Evolutionary conservation across 2,888 invertebrate genomes (phyloP).

Genomic region (Arge pagana): DNA sequence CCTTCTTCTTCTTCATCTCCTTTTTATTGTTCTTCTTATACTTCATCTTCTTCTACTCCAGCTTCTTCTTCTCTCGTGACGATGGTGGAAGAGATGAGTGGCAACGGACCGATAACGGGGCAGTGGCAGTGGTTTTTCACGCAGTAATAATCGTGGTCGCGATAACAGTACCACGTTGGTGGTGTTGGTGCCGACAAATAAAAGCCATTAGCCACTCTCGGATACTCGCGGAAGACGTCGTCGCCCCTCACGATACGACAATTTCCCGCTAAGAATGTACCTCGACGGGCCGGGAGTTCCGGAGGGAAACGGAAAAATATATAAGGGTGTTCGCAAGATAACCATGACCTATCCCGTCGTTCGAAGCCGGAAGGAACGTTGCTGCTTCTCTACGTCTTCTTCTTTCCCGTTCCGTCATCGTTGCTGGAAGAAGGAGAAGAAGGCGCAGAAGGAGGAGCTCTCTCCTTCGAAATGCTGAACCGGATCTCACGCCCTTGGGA

Average conservation of each 20-base stretch:
- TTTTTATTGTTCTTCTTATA: neutral
- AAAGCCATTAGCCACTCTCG: constrained; percentile 55
- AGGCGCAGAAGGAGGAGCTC: constrained; percentile 8
- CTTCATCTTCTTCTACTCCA: constrained; percentile 4
- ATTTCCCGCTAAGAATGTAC: constrained; percentile 16
- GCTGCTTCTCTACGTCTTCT: constrained; percentile 8
- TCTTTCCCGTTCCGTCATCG: constrained; percentile 2
- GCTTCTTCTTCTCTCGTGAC: constrained; percentile 32
- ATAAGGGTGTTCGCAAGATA: constrained; percentile 46
- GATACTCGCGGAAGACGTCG: constrained; percentile 18
- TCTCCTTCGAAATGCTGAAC: neutral
- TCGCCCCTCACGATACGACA: constrained; percentile 24
- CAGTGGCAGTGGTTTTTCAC: neutral
- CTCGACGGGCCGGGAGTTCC: constrained; percentile 29
- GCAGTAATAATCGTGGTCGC: constrained; percentile 27
- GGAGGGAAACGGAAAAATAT: constrained; percentile 41
- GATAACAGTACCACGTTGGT: too few species aligned
- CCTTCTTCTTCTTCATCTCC: neutral
- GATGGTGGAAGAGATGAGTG: too few species aligned
- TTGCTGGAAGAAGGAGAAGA: neutral
- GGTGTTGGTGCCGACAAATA: constrained; percentile 47
- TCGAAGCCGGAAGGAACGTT: constrained; percentile 21
- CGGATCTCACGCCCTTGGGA: constrained; percentile 23
- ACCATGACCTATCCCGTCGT: constrained; percentile 49
- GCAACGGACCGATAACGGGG: constrained; percentile 21